Conservation (phyloP, 2,113 vertebrate genomes). For the Felis chaus region DNA sequence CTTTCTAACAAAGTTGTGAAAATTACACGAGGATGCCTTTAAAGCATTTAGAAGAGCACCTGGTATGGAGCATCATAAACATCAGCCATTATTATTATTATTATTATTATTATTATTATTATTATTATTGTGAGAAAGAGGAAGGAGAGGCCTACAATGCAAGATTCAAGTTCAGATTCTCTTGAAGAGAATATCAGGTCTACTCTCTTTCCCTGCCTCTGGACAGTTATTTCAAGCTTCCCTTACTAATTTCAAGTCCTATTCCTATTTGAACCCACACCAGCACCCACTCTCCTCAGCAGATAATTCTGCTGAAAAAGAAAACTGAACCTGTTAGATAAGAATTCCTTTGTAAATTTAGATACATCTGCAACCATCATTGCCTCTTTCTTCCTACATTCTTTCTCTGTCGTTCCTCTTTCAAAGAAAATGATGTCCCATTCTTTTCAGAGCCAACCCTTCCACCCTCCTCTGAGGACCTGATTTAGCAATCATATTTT, state of each 20-base stretch:
- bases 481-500: neutral
- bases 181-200: neutral
- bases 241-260: neutral
- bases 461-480: neutral
- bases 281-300: neutral
- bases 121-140: neutral
- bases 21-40: neutral
- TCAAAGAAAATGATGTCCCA: neutral
- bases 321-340: neutral
- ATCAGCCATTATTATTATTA: neutral
- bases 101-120: too few species aligned
- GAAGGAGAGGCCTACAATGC: neutral
- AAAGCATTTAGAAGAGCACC: neutral
- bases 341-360: slow-evolving; percentile 32
- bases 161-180: neutral
- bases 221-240: neutral
- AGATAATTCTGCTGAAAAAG: neutral
- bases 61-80: neutral
- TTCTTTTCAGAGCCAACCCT: neutral
- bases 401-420: neutral
- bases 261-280: neutral
- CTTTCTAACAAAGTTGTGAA: neutral
- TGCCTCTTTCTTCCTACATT: slow-evolving; percentile 8
- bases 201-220: slow-evolving; percentile 1
- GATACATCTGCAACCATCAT: neutral